These are phyloP conservation scores for Ceyx cyanopectus DNA, from an alignment of 2,113 vertebrate genomes.

Conservation along the genomic window DNA sequence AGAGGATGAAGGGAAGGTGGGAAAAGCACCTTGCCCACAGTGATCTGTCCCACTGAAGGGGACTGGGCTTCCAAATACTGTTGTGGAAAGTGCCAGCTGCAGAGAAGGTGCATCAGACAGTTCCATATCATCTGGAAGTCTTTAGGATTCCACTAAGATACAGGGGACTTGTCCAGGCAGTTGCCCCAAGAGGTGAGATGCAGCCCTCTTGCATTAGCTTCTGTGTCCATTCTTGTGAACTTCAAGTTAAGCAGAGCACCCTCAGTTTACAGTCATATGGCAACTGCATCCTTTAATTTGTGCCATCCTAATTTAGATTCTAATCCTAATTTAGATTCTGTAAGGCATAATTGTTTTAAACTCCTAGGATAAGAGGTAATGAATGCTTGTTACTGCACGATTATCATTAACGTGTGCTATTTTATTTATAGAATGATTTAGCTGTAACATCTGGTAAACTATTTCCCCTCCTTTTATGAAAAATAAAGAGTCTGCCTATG, in stretches of 20 bases:
- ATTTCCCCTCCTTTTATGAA: background rate
- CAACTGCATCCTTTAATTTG: background rate
- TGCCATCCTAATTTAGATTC: background rate
- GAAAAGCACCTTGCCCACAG: background rate
- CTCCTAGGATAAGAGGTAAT: background rate
- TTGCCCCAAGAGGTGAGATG: background rate
- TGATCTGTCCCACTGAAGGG: background rate
- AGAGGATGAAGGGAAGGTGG: background rate
- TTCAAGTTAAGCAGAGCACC: background rate
- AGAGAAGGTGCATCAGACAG: background rate
- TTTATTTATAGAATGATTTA: background rate
- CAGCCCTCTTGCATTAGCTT: background rate
- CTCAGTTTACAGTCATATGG: background rate
- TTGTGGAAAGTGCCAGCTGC: background rate
- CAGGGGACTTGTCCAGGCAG: accelerated
- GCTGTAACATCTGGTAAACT: background rate
- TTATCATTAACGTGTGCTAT: background rate
- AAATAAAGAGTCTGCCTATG: background rate
- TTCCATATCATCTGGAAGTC: accelerated
- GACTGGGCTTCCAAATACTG: background rate
- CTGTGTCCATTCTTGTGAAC: background rate
- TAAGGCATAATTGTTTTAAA: background rate
- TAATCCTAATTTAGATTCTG: background rate
- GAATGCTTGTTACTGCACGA: background rate
- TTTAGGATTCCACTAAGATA: background rate